Base-by-base conservation (phyloP, 2,888 invertebrate genomes). In the Orthosia cruda region DNA sequence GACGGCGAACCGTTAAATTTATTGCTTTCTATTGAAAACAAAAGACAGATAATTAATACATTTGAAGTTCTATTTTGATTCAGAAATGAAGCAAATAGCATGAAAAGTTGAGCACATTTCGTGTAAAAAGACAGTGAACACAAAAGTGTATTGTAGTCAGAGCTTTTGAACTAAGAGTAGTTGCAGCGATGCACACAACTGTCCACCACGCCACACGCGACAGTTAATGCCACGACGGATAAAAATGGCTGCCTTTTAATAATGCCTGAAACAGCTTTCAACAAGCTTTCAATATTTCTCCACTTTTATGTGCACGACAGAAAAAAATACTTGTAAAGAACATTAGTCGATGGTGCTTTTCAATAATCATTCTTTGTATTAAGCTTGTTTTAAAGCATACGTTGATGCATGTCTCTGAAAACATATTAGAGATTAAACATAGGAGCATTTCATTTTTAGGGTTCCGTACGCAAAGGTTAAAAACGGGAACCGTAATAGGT, bases 21-120 rank as follows among this genome's bases (percentile, higher is more conserved):
- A 69, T 71, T 74, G 50, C 73, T 64, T 68, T 50, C 54, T 59
- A 80, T 70, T 67, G 63, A 45, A 80, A 73, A 86, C 70, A 79
- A 79, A 69, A 64, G 54, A 40, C 32, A 57, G 20, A 63, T 61
- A 70, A 77, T 74, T 26, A 71, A 49, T 40, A 58, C 20, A 54
- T 76, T 55, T 61, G 50, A 45, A 63, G 45, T 63, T 61, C 32
- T 2, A 63, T 47, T 72, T 61, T 55, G 57, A 54, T 58, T 52
- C 20, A 40, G 12, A 67, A 81, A 67, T 75, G 20, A 26, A 78
- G 13, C 18, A 62, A 63, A 78, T 57, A 66, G 47, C 49, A 52
- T 26, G 32, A 50, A 49, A 13, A 20, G 20, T 47, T 45, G n/a
- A 55, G 26, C 54, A 32, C 18, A 63, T 68, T 78, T 54, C 57